Evolutionary conservation across 2,888 invertebrate species (phyloP), one percentile per base, ranked within the genome.

Genomic region (Andrena haemorrhoa): DNA sequence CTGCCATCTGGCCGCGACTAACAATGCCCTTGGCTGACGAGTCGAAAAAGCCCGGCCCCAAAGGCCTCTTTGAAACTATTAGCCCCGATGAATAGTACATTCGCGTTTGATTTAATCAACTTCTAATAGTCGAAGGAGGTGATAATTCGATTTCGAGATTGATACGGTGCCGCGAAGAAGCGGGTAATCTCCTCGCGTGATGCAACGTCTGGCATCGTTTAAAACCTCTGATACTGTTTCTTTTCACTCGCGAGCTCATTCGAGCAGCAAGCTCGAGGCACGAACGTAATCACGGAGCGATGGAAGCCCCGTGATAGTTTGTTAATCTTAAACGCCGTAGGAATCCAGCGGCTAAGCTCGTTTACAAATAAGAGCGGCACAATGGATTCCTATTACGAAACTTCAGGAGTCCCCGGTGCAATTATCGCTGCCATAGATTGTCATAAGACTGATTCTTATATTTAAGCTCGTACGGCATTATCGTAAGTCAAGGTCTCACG

Each of bases 401-500:
- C 6, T 16, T 20, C 58, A 6, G 53, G 70, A 74, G 47, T 53
- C 72, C 65, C 58, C 61, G 41, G 71, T 53, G 77, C 87, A 83
- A 87, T 87, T 87, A 87, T 84, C 58, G 51, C 71, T 33, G 51
- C 60, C 79, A 68, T 79, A 83, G 83, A 85, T 86, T 81, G 77
- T 78, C 78, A 87, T 79, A 76, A 86, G 79, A 81, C 79, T 82
- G 86, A 83, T 84, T 88, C 86, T 81, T 81, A 79, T 85, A 85
- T 84, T 84, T 85, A 82, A 85, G 65, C 75, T 60, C 74, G 77
- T 75, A 75, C 65, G 58, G 79, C 51, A 85, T 87, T 88, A 87
- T 86, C 87, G 81, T 87, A 87, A 88, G 81, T 87, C 79, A 86
- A 78, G 86, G 79, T 84, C 75, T 82, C 68, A 53, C 86, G 75